Evolutionary conservation across 2,113 vertebrate species (phyloP).

Genomic region (Xiphophorus hellerii): DNA sequence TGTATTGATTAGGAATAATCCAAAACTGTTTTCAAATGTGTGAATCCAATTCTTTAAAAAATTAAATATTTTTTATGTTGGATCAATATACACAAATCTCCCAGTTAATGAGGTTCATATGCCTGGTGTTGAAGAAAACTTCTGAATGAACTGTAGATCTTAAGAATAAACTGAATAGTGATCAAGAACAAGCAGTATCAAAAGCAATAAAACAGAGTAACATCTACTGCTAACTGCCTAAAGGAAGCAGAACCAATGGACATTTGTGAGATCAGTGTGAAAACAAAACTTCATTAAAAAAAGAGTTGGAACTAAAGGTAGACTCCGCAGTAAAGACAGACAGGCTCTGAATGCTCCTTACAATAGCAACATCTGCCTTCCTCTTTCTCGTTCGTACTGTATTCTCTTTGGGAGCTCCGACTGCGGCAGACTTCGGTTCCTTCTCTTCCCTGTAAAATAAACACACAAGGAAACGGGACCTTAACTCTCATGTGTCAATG

Average conservation of each 20-base stretch:
- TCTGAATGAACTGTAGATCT: background rate
- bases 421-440: slow-evolving; percentile 64
- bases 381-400: slow-evolving; percentile 87
- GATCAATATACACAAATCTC: too few relatives aligned
- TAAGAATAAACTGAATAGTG: too few relatives aligned
- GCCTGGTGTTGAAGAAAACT: too few relatives aligned
- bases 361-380: slow-evolving; percentile 93
- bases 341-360: slow-evolving; percentile 76
- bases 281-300: background rate
- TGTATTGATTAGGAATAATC: too few relatives aligned
- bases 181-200: too few relatives aligned
- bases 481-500: background rate
- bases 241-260: background rate
- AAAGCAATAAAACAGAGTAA: too few relatives aligned
- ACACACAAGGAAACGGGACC: background rate
- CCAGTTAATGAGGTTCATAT: too few relatives aligned
- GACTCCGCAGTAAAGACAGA: background rate
- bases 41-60: too few relatives aligned
- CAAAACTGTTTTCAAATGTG: too few relatives aligned
- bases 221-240: background rate
- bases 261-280: too few relatives aligned
- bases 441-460: slow-evolving; percentile 63
- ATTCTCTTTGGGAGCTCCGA: slow-evolving; percentile 61
- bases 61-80: too few relatives aligned
- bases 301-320: background rate